phyloP scores from a whole-genome alignment of 2,113 vertebrate genomes.

The Coryphaenoides rupestris region DNA sequence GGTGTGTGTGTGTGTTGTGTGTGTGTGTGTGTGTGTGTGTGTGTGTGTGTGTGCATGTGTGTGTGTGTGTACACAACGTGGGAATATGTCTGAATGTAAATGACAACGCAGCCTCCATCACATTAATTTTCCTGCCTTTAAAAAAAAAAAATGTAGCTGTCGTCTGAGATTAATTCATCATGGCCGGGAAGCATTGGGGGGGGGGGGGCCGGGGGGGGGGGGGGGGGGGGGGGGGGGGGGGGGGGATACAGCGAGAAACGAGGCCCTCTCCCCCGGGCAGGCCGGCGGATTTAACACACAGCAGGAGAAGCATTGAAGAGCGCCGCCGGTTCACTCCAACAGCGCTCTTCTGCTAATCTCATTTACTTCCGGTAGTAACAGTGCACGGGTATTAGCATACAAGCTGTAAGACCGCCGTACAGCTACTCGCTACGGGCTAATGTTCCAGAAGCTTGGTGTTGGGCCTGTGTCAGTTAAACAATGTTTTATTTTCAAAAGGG shows the following conservation, averaged over 20 bases:
- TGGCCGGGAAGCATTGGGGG: no score
- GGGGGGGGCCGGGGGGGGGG: no score
- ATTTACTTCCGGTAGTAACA: no score
- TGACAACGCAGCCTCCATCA: not conserved
- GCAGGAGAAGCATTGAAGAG: constrained; percentile 32
- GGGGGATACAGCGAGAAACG: constrained; percentile 38
- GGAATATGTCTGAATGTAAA: constrained; percentile 1
- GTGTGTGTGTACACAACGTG: not conserved
- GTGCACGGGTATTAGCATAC: constrained; percentile 57
- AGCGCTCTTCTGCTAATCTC: constrained; percentile 47
- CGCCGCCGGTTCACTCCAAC: constrained; percentile 25
- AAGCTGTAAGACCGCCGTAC: constrained; percentile 31
- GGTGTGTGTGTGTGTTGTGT: no score
- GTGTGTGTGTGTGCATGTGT: not conserved
- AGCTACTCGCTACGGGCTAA: constrained; percentile 14
- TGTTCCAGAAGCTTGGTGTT: constrained; percentile 30
- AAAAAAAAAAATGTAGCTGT: no score
- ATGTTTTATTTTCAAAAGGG: no score
- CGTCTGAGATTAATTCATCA: constrained; percentile 46
- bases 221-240: no score
- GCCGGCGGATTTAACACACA: constrained; percentile 62
- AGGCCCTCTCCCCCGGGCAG: constrained; percentile 54
- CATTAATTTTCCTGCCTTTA: no score
- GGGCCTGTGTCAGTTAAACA: no score
- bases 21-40: constrained; percentile 1